Percentiles rank a stretch among this genome's conserved stretches.
These are phyloP conservation scores for Epicampocera succincta DNA, from an alignment of 2,888 invertebrate species.

Conservation along the genomic window DNA sequence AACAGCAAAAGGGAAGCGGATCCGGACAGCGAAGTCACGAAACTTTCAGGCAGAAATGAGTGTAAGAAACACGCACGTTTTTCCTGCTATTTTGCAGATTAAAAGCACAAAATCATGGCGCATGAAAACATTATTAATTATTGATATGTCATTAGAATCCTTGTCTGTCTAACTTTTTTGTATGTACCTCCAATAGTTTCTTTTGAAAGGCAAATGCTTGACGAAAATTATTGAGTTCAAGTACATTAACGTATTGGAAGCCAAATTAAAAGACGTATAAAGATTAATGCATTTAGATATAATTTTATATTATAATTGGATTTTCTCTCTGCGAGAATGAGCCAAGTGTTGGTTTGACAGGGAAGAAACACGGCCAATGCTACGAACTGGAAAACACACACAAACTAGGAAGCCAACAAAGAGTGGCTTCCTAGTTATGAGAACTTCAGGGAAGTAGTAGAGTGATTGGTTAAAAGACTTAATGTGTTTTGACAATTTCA, in stretches of 20 bases:
- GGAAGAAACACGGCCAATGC: neutral
- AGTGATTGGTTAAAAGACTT: too few relatives aligned
- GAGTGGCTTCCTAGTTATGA: too few relatives aligned
- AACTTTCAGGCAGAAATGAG: neutral
- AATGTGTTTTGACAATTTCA: too few relatives aligned
- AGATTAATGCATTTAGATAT: constrained; percentile 66
- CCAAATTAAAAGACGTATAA: constrained; percentile 44
- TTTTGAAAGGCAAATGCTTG: constrained; percentile 71
- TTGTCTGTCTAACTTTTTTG: neutral
- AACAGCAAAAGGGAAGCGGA: constrained; percentile 49
- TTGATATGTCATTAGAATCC: constrained; percentile 78
- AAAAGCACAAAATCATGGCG: constrained; percentile 66
- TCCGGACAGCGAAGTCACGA: constrained; percentile 52
- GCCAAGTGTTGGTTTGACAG: neutral
- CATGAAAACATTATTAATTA: constrained; percentile 77
- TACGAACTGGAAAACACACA: neutral
- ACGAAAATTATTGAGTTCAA: constrained; percentile 42
- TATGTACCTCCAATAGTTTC: constrained; percentile 63
- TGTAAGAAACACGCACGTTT: constrained; percentile 58
- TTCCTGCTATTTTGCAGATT: constrained; percentile 55
- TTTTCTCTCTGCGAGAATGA: constrained; percentile 17
- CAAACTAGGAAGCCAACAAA: too few relatives aligned
- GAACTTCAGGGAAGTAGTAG: too few relatives aligned
- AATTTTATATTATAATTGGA: constrained; percentile 67
- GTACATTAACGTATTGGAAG: constrained; percentile 15